Conservation (phyloP, 2,113 vertebrate genomes). For the Delphinapterus leucas region DNA sequence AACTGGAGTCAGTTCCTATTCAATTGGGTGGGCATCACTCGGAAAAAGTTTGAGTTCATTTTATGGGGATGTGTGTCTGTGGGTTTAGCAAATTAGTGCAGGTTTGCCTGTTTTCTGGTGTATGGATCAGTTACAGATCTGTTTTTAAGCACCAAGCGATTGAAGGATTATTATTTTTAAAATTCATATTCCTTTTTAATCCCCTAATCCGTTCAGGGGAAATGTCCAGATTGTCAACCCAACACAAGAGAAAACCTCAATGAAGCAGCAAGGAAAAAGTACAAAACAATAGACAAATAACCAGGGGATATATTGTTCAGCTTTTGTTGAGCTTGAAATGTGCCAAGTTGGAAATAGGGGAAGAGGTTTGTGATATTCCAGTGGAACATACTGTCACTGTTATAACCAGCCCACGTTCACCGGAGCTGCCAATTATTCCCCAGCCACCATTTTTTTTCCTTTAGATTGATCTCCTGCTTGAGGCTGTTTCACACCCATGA, state of each 20-base stretch:
- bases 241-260: slow-evolving; percentile 49
- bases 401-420: slow-evolving; percentile 76
- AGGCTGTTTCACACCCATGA: slow-evolving; percentile 88
- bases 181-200: slow-evolving; percentile 54
- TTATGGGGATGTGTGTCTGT: not conserved
- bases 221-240: slow-evolving; percentile 53
- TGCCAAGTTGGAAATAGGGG: slow-evolving; percentile 78
- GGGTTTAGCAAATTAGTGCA: slow-evolving; percentile 45
- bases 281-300: slow-evolving; percentile 40
- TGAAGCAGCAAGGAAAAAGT: slow-evolving; percentile 49
- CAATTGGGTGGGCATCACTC: not conserved
- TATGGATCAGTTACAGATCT: slow-evolving; percentile 37
- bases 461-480: slow-evolving; percentile 83
- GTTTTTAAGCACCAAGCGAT: slow-evolving; percentile 50
- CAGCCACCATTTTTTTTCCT: slow-evolving; percentile 80
- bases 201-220: slow-evolving; percentile 41
- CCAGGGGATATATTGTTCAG: not conserved
- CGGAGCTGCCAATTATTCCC: slow-evolving; percentile 85
- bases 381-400: slow-evolving; percentile 81
- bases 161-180: slow-evolving; percentile 60
- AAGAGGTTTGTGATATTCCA: slow-evolving; percentile 78
- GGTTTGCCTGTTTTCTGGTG: slow-evolving; percentile 25
- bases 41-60: not conserved
- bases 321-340: slow-evolving; percentile 76
- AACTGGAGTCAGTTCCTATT: not conserved